Conservation (phyloP, 2,113 vertebrate genomes). For the Coptodon bakossiorum region DNA sequence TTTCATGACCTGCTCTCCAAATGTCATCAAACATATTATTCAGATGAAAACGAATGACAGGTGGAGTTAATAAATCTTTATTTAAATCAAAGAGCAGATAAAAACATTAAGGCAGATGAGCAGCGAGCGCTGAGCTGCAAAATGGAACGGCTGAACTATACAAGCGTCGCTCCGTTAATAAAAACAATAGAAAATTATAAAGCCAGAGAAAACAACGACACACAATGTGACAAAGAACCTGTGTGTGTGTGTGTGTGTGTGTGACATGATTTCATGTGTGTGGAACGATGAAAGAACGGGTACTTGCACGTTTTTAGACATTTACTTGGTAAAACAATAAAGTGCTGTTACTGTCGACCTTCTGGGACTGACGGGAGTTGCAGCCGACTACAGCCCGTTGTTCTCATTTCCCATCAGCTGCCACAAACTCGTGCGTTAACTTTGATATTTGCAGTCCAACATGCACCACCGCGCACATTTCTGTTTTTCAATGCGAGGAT, state of each 20-base stretch:
- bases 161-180: slow-evolving; percentile 42
- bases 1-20: neutral
- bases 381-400: neutral
- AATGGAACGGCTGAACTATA: slow-evolving; percentile 40
- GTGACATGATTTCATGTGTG: neutral
- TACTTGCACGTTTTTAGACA: neutral
- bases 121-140: slow-evolving; percentile 56
- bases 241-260: neutral
- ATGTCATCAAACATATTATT: neutral
- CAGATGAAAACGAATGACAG: neutral
- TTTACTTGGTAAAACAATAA: neutral
- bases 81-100: slow-evolving; percentile 69
- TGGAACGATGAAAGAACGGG: neutral
- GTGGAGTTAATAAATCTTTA: slow-evolving; percentile 56
- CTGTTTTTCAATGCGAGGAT: neutral
- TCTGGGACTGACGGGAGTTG: neutral
- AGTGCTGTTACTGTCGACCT: slow-evolving; percentile 15
- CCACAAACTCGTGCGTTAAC: neutral
- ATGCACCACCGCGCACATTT: neutral
- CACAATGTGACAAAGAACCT: neutral
- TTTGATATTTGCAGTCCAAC: neutral
- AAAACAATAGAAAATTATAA: slow-evolving; percentile 60
- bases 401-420: neutral
- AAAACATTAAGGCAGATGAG: slow-evolving; percentile 75
- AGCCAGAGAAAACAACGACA: slow-evolving; percentile 41